phyloP scores from a whole-genome alignment of 2,888 invertebrate species.

The Ischnus inquisitorius region DNA sequence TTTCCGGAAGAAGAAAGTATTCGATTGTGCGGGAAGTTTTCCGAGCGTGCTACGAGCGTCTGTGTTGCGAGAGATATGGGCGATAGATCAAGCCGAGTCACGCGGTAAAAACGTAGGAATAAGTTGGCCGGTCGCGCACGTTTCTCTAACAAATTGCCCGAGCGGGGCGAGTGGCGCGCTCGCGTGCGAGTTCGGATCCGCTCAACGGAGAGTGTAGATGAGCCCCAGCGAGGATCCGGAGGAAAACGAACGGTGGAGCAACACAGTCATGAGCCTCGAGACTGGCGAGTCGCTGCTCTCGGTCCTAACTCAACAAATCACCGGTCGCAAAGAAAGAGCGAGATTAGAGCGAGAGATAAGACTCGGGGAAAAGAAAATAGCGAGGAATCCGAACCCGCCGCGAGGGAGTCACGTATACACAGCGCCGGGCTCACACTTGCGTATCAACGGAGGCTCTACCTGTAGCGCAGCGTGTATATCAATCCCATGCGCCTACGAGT shows the following conservation, averaged over 20 bases:
- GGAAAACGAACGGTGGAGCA: conserved; percentile 22
- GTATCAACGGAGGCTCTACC: not conserved
- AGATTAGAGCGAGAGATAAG: conserved; percentile 51
- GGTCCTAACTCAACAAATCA: conserved; percentile 65
- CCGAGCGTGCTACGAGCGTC: too few relatives aligned
- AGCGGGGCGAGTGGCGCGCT: not conserved
- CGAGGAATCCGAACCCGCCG: conserved; percentile 47
- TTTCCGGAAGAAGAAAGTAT: too few relatives aligned
- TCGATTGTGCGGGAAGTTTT: too few relatives aligned
- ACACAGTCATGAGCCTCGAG: conserved; percentile 30
- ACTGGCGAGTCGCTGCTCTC: not conserved
- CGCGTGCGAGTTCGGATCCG: conserved; percentile 28
- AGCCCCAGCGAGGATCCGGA: not conserved
- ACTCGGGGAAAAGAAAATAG: conserved; percentile 49
- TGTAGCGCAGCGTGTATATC: conserved; percentile 3
- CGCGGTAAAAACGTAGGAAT: not conserved
- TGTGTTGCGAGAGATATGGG: too few relatives aligned
- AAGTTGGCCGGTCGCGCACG: conserved; percentile 4
- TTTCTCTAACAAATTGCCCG: conserved; percentile 27
- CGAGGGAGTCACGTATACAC: conserved; percentile 51
- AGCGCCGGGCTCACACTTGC: conserved; percentile 9
- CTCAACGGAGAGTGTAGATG: not conserved
- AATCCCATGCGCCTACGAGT: not conserved
- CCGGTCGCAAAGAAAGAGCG: conserved; percentile 36
- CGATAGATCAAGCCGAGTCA: not conserved